phyloP scores from a whole-genome alignment of 2,113 vertebrate genomes.

The Centropristis striata region DNA sequence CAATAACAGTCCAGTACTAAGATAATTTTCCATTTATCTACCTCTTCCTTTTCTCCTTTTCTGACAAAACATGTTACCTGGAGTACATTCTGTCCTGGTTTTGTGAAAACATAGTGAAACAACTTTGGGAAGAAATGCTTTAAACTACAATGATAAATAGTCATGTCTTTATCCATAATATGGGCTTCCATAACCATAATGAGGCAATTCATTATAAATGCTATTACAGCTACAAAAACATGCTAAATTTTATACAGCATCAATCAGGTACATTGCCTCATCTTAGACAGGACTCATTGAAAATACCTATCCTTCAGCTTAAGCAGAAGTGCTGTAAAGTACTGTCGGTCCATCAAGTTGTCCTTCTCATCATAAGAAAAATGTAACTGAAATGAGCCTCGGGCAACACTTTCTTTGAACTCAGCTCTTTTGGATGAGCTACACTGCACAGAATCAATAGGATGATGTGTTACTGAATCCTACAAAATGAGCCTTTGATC shows the following conservation, averaged over 20 bases:
- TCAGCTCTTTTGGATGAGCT: constrained; percentile 23
- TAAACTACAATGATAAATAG: constrained; percentile 4
- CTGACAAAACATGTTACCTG: not conserved
- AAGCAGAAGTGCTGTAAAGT: constrained; percentile 4
- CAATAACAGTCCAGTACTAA: not conserved
- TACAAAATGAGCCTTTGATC: constrained; percentile 2
- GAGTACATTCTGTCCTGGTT: not conserved
- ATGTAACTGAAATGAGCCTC: not conserved
- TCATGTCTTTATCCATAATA: not conserved
- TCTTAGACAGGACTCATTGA: not conserved
- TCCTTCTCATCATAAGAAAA: not conserved
- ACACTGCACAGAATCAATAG: constrained; percentile 38
- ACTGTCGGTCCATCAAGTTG: not conserved
- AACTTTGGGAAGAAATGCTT: not conserved
- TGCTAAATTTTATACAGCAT: constrained; percentile 11
- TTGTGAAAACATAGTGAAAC: not conserved
- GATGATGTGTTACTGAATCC: constrained; percentile 16
- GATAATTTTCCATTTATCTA: not conserved
- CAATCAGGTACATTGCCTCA: not conserved
- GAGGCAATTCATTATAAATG: constrained; percentile 26
- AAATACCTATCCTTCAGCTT: constrained; percentile 1
- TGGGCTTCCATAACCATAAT: constrained; percentile 19
- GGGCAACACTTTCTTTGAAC: constrained; percentile 20
- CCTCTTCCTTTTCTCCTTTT: not conserved
- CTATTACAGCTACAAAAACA: constrained; percentile 13